A percentile compares a stretch with the other conserved stretches of the same genome.
These are phyloP conservation scores for Diadophis punctatus DNA, from an alignment of 2,113 vertebrate species.

Conservation along the genomic window DNA sequence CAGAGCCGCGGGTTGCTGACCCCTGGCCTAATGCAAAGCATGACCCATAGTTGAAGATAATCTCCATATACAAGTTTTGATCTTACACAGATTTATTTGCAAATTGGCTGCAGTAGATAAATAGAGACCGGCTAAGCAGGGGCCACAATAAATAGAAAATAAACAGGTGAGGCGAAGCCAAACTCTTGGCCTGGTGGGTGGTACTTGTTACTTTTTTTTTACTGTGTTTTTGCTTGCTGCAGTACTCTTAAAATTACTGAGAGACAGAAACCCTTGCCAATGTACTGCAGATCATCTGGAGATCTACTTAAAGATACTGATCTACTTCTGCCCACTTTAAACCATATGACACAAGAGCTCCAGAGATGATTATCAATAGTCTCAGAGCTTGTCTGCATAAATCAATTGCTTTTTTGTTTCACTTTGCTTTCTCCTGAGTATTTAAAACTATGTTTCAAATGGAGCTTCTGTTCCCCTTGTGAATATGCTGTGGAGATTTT, in stretches of 20 bases:
- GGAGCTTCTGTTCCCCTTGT: background rate
- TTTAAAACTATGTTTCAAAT: background rate
- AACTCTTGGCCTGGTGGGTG: background rate
- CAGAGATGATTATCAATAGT: background rate
- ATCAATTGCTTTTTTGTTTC: background rate
- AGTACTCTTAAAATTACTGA: background rate
- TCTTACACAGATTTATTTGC: background rate
- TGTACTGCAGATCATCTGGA: background rate
- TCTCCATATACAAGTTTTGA: background rate
- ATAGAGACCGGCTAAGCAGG: background rate
- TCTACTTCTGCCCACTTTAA: background rate
- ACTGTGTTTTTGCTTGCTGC: background rate
- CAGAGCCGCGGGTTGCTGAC: too few species aligned
- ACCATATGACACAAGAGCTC: background rate
- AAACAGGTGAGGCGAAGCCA: background rate
- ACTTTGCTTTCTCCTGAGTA: background rate
- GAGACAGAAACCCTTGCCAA: background rate
- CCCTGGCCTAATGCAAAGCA: background rate
- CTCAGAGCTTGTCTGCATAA: background rate
- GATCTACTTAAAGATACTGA: background rate
- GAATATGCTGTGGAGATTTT: background rate
- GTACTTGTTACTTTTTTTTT: background rate
- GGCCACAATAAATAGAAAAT: background rate
- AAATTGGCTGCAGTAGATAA: background rate
- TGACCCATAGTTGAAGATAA: background rate